phyloP scores from a whole-genome alignment of 2,113 vertebrate genomes.

The Istiophorus platypterus region DNA sequence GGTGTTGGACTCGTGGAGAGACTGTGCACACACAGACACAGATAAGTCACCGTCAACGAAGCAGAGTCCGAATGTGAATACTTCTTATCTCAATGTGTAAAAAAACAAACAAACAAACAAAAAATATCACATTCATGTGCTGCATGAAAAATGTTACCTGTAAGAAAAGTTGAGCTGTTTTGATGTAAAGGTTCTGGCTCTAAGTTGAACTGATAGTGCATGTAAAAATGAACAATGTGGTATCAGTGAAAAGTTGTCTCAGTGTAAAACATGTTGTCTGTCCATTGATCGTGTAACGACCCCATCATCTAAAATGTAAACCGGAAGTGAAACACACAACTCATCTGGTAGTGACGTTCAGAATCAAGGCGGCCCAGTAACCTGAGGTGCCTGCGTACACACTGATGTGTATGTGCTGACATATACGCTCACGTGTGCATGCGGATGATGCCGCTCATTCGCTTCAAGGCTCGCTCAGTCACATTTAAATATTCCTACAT shows the following conservation, averaged over 20 bases:
- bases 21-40: constrained; percentile 84
- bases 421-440: not conserved
- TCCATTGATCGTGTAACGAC: constrained; percentile 22
- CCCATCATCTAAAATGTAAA: constrained; percentile 54
- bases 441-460: constrained; percentile 3
- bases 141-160: not conserved
- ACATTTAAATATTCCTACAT: not conserved
- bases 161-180: not conserved
- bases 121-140: not conserved
- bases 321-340: constrained; percentile 67
- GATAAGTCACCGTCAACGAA: constrained; percentile 76
- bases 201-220: constrained; percentile 12
- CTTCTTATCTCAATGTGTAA: not conserved
- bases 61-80: constrained; percentile 19
- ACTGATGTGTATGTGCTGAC: no score
- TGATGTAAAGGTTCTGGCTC: not conserved
- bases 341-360: constrained; percentile 36
- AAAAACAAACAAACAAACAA: not conserved
- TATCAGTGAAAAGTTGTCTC: constrained; percentile 1
- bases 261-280: constrained; percentile 20
- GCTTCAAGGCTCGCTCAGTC: constrained; percentile 26
- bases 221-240: not conserved
- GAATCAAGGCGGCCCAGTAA: constrained; percentile 47
- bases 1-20: constrained; percentile 77
- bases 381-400: constrained; percentile 37